Evolutionary conservation across 2,888 invertebrate genomes (phyloP).

Genomic region (Neoaliturus tenellus): DNA sequence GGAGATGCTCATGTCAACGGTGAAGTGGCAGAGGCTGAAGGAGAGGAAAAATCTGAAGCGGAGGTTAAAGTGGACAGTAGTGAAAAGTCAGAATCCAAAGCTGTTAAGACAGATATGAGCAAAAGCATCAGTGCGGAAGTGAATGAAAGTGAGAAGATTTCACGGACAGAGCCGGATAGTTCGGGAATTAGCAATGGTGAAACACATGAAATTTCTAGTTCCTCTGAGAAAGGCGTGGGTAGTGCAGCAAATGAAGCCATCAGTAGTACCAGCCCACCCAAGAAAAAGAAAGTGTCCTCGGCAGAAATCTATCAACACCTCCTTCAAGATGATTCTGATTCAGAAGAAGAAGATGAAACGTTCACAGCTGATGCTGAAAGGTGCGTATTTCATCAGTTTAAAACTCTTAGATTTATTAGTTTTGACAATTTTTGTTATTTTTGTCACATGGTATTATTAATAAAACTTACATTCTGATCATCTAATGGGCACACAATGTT

Average conservation of each 20-base stretch:
- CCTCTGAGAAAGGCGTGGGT: conserved; percentile 33
- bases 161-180: conserved; percentile 42
- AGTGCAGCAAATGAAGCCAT: conserved; percentile 11
- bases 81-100: not conserved
- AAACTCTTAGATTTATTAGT: no score
- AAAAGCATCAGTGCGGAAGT: conserved; percentile 13
- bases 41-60: conserved; percentile 9
- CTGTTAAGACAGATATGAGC: not conserved
- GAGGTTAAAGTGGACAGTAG: not conserved
- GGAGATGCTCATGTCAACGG: conserved; percentile 46
- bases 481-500: no score
- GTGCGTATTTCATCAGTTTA: no score
- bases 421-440: no score
- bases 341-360: conserved; percentile 60
- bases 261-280: conserved; percentile 1
- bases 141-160: conserved; percentile 9
- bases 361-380: conserved; percentile 52
- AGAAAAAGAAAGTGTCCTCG: conserved; percentile 1
- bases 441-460: no score
- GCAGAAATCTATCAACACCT: conserved; percentile 47
- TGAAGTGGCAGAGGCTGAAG: conserved; percentile 13
- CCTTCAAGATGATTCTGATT: conserved; percentile 57
- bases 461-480: no score
- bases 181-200: conserved; percentile 50
- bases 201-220: conserved; percentile 39